Conservation (phyloP, 2,888 invertebrate species). For the Agonopterix alstromeriana region DNA sequence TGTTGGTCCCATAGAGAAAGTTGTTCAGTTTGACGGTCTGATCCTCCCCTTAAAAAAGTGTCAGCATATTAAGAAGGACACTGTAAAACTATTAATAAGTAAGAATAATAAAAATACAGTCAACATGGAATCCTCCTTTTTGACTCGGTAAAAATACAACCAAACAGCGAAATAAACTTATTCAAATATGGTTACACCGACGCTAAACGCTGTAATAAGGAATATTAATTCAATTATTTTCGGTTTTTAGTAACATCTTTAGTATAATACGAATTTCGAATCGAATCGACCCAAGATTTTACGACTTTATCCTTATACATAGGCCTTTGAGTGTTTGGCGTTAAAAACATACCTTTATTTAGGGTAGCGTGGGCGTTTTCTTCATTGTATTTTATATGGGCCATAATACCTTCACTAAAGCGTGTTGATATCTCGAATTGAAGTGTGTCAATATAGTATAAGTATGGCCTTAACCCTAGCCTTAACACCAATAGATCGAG, state of each 20-base stretch:
- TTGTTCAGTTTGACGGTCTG: too few species aligned
- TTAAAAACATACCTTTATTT: constrained; percentile 7
- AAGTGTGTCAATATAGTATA: constrained; percentile 12
- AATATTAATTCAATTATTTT: constrained; percentile 33
- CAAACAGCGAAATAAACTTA: too few species aligned
- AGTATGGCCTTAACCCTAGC: too few species aligned
- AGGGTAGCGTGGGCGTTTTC: constrained; percentile 13
- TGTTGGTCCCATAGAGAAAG: too few species aligned
- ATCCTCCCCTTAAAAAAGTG: too few species aligned
- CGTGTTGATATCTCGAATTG: constrained; percentile 6
- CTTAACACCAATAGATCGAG: too few species aligned
- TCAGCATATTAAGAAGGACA: too few species aligned
- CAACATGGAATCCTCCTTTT: too few species aligned
- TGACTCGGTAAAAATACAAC: too few species aligned
- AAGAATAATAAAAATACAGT: too few species aligned
- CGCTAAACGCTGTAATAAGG: constrained; percentile 30
- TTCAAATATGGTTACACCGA: constrained; percentile 12
- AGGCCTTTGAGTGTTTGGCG: constrained; percentile 18
- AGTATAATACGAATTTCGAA: constrained; percentile 14
- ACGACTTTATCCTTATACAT: constrained; percentile 19
- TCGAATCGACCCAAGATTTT: constrained; percentile 9
- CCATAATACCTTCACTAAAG: not conserved
- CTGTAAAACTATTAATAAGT: too few species aligned
- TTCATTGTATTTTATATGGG: constrained; percentile 6
- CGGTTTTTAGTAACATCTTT: constrained; percentile 22